phyloP scores from a whole-genome alignment of 2,797 vertebrate genomes.

The Molossus molossus region DNA sequence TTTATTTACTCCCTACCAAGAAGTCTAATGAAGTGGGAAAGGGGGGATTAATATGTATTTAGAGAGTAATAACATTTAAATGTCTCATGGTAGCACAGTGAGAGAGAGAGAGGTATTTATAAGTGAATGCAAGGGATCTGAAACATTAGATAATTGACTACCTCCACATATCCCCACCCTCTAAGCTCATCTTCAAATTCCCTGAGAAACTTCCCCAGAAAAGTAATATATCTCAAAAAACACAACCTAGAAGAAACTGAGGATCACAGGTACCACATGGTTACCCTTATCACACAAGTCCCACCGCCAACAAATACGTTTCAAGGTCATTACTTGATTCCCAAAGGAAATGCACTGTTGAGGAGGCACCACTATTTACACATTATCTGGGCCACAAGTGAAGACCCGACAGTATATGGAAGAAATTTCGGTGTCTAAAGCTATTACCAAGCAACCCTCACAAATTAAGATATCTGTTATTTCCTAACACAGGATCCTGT shows the following conservation, averaged over 20 bases:
- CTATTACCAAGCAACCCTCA: neutral
- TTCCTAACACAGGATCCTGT: neutral
- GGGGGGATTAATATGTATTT: neutral
- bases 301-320: neutral
- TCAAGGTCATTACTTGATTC: neutral
- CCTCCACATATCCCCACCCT: neutral
- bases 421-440: neutral
- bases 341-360: neutral
- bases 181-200: neutral
- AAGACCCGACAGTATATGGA: neutral
- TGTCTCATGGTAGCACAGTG: neutral
- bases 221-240: conserved; percentile 1
- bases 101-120: neutral
- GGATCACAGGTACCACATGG: neutral
- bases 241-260: neutral
- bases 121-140: neutral
- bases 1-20: conserved; percentile 16
- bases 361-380: neutral
- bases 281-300: neutral
- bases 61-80: neutral
- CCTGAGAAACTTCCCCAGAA: conserved; percentile 32
- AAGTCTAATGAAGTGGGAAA: neutral
- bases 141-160: neutral
- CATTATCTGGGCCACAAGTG: neutral
- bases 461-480: neutral